Evolutionary conservation across 2,888 invertebrate species (phyloP).

Genomic region (Oithona nana): DNA sequence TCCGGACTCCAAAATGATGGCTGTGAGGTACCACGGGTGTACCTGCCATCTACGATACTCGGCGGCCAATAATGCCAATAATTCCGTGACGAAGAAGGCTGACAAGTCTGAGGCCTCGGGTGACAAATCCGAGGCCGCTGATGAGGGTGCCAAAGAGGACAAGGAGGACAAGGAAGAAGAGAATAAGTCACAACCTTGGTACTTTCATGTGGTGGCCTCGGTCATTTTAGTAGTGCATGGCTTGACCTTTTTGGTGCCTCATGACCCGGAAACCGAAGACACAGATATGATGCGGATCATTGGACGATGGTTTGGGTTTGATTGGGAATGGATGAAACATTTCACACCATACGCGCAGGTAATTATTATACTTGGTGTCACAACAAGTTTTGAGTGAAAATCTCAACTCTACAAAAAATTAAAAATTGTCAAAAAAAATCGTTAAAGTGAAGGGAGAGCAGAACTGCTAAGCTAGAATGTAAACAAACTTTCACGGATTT

Average conservation of each 20-base stretch:
- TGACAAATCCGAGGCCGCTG: not conserved
- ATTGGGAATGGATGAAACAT: constrained; percentile 7
- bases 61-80: not conserved
- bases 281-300: constrained; percentile 5
- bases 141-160: not conserved
- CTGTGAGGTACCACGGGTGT: constrained; percentile 13
- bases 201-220: constrained; percentile 11
- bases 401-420: too few species aligned
- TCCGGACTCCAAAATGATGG: constrained; percentile 16
- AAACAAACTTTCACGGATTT: too few species aligned
- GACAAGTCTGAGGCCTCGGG: not conserved
- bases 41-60: constrained; percentile 12
- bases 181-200: constrained; percentile 12
- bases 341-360: constrained; percentile 13
- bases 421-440: too few species aligned
- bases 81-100: too few species aligned
- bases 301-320: constrained; percentile 6
- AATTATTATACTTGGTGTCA: too few species aligned
- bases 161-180: not conserved
- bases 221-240: constrained; percentile 12
- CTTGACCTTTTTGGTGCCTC: constrained; percentile 13
- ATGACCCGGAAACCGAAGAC: not conserved
- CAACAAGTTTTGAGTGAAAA: too few species aligned
- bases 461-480: too few species aligned
- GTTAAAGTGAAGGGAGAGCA: too few species aligned